phyloP scores from a whole-genome alignment of 2,797 vertebrate species.

The Anguilla obscura region DNA sequence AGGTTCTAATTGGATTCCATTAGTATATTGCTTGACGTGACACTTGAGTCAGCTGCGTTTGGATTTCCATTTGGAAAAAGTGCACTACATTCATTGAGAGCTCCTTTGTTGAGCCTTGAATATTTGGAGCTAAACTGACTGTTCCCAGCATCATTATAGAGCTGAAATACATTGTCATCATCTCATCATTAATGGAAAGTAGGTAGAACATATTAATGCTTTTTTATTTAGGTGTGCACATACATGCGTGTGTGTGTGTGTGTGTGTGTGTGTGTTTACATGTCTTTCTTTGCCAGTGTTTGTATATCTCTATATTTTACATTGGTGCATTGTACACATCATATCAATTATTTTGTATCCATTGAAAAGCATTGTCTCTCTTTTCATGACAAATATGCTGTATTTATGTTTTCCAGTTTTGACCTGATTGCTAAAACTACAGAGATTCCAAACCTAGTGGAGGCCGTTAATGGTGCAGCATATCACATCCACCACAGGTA shows the following conservation, averaged over 20 bases:
- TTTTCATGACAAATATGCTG: slow-evolving; percentile 44
- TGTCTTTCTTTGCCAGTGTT: background rate
- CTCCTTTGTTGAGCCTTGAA: slow-evolving; percentile 69
- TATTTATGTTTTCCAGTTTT: slow-evolving; percentile 68
- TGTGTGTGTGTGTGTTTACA: slow-evolving; percentile 29
- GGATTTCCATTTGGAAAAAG: slow-evolving; percentile 69
- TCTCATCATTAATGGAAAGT: slow-evolving; percentile 39
- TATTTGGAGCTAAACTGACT: slow-evolving; percentile 67
- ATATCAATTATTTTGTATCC: slow-evolving; percentile 59
- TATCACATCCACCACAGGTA: slow-evolving; percentile 80
- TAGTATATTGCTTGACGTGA: slow-evolving; percentile 79
- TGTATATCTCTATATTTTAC: slow-evolving; percentile 47
- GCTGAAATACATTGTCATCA: slow-evolving; percentile 56
- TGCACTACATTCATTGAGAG: slow-evolving; percentile 64
- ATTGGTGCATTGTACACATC: slow-evolving; percentile 57
- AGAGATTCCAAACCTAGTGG: slow-evolving; percentile 72
- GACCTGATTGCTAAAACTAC: slow-evolving; percentile 72
- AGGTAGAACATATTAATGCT: slow-evolving; percentile 1
- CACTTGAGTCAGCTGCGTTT: slow-evolving; percentile 74
- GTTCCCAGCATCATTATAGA: slow-evolving; percentile 68
- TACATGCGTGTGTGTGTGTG: slow-evolving; percentile 10
- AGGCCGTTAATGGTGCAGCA: slow-evolving; percentile 70
- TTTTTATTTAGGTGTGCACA: background rate
- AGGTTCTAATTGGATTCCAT: slow-evolving; percentile 81
- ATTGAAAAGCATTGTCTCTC: slow-evolving; percentile 48